Evolutionary conservation across 2,113 vertebrate genomes (phyloP).

Genomic region (Cephalopterus ornatus): DNA sequence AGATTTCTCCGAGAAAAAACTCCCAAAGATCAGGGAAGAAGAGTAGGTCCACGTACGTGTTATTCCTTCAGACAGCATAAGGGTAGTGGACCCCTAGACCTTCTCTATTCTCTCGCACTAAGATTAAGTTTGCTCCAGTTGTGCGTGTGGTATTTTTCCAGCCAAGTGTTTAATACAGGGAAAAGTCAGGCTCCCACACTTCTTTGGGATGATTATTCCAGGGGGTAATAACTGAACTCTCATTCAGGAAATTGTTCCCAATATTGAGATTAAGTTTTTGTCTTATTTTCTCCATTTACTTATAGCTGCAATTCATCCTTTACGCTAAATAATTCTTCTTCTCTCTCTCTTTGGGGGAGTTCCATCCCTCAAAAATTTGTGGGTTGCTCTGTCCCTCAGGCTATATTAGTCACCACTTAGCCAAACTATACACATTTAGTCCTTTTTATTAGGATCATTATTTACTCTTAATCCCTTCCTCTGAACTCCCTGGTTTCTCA

Average conservation of each 20-base stretch:
- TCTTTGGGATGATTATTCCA: background rate
- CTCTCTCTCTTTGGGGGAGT: background rate
- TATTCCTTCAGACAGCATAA: background rate
- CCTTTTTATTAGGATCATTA: background rate
- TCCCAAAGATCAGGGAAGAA: background rate
- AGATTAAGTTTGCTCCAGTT: background rate
- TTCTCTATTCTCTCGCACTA: background rate
- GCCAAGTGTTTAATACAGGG: background rate
- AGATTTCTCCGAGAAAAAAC: background rate
- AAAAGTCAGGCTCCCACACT: background rate
- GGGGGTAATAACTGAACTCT: background rate
- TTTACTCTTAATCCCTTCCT: constrained; percentile 28
- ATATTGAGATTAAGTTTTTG: constrained; percentile 29
- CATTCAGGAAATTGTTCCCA: background rate
- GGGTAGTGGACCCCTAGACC: background rate
- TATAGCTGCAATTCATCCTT: constrained; percentile 2
- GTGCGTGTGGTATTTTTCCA: background rate
- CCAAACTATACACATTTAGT: background rate
- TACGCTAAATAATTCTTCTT: constrained; percentile 3
- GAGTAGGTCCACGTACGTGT: background rate
- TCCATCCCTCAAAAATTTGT: background rate
- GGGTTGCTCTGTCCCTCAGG: constrained; percentile 10
- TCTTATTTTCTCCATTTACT: background rate
- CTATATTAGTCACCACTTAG: constrained; percentile 27
- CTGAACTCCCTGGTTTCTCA: background rate